Evolutionary conservation across 2,797 vertebrate species (phyloP).

Genomic region (Parotocinclus haroldoi): DNA sequence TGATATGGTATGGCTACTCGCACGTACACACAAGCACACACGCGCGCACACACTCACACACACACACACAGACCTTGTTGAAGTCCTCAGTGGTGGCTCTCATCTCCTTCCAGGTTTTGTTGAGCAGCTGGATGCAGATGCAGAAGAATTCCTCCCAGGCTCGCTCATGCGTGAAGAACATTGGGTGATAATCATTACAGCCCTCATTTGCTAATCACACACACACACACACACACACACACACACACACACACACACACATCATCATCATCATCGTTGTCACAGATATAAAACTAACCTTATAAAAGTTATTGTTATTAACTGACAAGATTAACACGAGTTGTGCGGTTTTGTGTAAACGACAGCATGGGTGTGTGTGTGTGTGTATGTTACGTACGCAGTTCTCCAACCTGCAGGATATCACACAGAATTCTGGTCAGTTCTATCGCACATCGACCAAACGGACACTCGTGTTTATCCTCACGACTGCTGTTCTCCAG

Average conservation of each 20-base stretch:
- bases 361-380: background rate
- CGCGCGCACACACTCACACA: slow-evolving; percentile 6
- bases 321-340: too few relatives aligned
- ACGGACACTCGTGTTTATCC: slow-evolving; percentile 96
- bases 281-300: background rate
- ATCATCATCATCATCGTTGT: too few relatives aligned
- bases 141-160: slow-evolving; percentile 97
- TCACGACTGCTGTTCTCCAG: slow-evolving; percentile 96
- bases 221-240: slow-evolving; percentile 4
- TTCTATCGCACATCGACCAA: slow-evolving; percentile 94
- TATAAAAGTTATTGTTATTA: too few relatives aligned
- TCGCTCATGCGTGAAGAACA: slow-evolving; percentile 98
- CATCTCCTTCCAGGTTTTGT: slow-evolving; percentile 99
- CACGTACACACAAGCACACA: too few relatives aligned
- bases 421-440: slow-evolving; percentile 95
- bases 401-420: slow-evolving; percentile 93
- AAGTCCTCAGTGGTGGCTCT: slow-evolving; percentile 95
- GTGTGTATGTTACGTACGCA: slow-evolving; percentile 79
- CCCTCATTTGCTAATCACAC: slow-evolving; percentile 88
- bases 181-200: slow-evolving; percentile 96
- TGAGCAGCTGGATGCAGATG: slow-evolving; percentile 93
- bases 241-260: slow-evolving; percentile 1
- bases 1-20: too few relatives aligned
- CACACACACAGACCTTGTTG: slow-evolving; percentile 81
- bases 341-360: background rate